These are phyloP conservation scores for Pavo muticus DNA, from an alignment of 2,113 vertebrate species.

Conservation along the genomic window DNA sequence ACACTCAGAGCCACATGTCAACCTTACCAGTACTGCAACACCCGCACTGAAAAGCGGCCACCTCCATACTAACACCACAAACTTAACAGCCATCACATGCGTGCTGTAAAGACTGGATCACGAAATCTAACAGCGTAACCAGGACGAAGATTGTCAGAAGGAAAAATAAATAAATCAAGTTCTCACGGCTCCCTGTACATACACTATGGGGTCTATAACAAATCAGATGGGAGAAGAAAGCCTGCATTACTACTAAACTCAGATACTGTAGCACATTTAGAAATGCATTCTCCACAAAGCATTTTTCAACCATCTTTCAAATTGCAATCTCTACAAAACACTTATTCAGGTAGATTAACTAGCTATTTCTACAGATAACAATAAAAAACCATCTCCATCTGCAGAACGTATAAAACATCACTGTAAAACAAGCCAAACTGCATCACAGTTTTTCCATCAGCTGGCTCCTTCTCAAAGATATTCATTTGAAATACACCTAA, in stretches of 20 bases:
- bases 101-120: background rate
- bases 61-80: rapidly evolving
- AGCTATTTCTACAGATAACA: background rate
- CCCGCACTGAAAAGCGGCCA: background rate
- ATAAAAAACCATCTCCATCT: background rate
- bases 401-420: background rate
- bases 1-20: background rate
- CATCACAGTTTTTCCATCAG: background rate
- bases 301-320: background rate
- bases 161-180: background rate
- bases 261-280: background rate
- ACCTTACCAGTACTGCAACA: background rate
- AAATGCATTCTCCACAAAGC: background rate
- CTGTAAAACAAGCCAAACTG: background rate
- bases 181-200: background rate
- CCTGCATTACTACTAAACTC: background rate
- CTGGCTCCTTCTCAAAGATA: conserved; percentile 1
- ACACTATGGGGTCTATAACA: background rate
- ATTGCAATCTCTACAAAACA: background rate
- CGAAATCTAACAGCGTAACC: background rate
- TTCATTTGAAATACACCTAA: conserved; percentile 33
- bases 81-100: background rate
- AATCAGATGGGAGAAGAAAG: background rate
- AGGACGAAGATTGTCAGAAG: background rate
- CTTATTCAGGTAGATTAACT: background rate